Conservation (phyloP, 2,797 vertebrate species). For the Rhabdophis nuchalis region DNA sequence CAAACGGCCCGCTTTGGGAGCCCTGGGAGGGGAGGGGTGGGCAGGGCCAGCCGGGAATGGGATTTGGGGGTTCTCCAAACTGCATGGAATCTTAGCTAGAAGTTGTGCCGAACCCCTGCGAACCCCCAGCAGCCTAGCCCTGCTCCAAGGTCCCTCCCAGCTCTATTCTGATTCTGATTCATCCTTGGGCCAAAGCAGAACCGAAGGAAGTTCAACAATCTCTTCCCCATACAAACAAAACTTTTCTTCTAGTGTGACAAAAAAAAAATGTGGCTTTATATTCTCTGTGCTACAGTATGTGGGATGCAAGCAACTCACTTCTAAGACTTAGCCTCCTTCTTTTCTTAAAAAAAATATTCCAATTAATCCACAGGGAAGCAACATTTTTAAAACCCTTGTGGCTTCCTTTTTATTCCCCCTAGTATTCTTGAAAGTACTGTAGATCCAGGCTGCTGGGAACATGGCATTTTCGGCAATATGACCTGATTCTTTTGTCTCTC, state of each 20-base stretch:
- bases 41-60: too few relatives aligned
- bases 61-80: too few relatives aligned
- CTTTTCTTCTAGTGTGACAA: not conserved
- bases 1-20: too few relatives aligned
- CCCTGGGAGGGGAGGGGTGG: too few relatives aligned
- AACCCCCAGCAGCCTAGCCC: too few relatives aligned
- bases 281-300: not conserved
- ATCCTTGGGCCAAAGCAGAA: not conserved
- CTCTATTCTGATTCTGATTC: too few relatives aligned
- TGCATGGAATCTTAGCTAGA: too few relatives aligned
- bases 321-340: conserved; percentile 54
- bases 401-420: not conserved
- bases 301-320: conserved; percentile 12
- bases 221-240: not conserved
- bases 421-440: conserved; percentile 3
- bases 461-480: conserved; percentile 9
- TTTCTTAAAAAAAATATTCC: not conserved
- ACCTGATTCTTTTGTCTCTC: not conserved
- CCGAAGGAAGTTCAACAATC: not conserved
- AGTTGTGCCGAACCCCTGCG: too few relatives aligned
- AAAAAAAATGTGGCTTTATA: not conserved
- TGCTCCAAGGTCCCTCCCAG: too few relatives aligned
- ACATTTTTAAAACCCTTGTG: conserved; percentile 19
- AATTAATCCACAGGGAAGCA: conserved; percentile 22
- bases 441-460: not conserved